Percentiles rank a stretch among this genome's conserved stretches.
These are phyloP conservation scores for Megamerina dolium DNA, from an alignment of 2,888 invertebrate species.

Conservation along the genomic window DNA sequence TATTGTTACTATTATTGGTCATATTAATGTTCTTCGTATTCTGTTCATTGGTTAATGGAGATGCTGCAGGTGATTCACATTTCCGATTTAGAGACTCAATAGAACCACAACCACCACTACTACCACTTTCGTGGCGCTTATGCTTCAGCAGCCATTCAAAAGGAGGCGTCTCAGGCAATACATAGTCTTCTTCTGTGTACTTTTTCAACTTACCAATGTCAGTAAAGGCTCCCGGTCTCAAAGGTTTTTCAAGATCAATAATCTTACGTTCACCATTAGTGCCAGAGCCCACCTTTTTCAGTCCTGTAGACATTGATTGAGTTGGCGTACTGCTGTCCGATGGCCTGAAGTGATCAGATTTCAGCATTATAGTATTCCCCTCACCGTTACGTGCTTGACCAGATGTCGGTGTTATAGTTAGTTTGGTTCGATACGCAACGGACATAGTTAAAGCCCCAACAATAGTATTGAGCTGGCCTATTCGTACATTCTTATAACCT, in stretches of 20 bases:
- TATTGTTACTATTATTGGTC: constrained; percentile 20
- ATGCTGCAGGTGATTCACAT: constrained; percentile 30
- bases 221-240: constrained; percentile 74
- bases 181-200: constrained; percentile 53
- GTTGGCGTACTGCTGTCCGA: constrained; percentile 22
- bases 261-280: constrained; percentile 56
- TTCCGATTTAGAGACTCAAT: constrained; percentile 37
- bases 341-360: constrained; percentile 80
- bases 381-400: constrained; percentile 24
- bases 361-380: constrained; percentile 70
- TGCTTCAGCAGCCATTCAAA: constrained; percentile 54
- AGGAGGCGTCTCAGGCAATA: constrained; percentile 60
- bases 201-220: constrained; percentile 59
- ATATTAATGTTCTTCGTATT: constrained; percentile 16
- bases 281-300: constrained; percentile 50
- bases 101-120: constrained; percentile 27
- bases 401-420: constrained; percentile 81
- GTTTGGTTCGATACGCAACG: constrained; percentile 83
- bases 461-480: constrained; percentile 83
- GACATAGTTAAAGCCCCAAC: constrained; percentile 77
- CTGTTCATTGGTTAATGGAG: constrained; percentile 22
- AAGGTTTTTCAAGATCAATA: constrained; percentile 64
- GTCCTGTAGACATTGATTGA: constrained; percentile 51
- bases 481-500: constrained; percentile 69
- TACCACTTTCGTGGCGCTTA: constrained; percentile 33